Evolutionary conservation across 1,140 invertebrate species (phyloP).

Genomic region (Camponotus vicinus): DNA sequence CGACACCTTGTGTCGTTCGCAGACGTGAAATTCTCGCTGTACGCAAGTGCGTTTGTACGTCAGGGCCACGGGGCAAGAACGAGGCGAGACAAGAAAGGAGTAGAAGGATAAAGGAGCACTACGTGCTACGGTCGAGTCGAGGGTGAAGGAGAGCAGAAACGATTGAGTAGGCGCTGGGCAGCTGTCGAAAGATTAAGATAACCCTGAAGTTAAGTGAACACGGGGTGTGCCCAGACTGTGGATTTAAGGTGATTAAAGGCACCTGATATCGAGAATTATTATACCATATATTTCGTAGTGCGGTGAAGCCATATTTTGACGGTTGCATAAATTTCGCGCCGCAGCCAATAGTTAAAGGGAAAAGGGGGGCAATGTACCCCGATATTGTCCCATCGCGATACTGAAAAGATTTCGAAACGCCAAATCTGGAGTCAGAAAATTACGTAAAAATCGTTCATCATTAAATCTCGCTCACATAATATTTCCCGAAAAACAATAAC

Average conservation of each 20-base stretch:
- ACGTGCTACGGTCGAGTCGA: slow-evolving; percentile 61
- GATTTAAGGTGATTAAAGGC: slow-evolving; percentile 87
- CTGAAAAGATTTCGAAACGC: slow-evolving; percentile 32
- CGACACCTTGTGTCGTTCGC: slow-evolving; percentile 37
- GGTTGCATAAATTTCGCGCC: slow-evolving; percentile 76
- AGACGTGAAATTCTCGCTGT: slow-evolving; percentile 31
- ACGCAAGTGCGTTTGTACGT: slow-evolving; percentile 48
- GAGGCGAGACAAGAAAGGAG: slow-evolving; percentile 37
- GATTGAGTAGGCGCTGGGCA: slow-evolving; percentile 84
- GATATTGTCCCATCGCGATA: neutral
- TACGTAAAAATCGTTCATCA: slow-evolving; percentile 5
- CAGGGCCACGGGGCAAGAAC: slow-evolving; percentile 20
- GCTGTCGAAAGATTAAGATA: slow-evolving; percentile 87
- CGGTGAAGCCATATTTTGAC: slow-evolving; percentile 78
- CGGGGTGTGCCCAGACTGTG: slow-evolving; percentile 83
- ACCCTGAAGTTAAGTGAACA: slow-evolving; percentile 85
- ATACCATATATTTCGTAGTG: slow-evolving; percentile 83
- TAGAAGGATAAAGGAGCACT: slow-evolving; percentile 40
- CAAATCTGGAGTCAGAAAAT: neutral
- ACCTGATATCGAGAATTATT: slow-evolving; percentile 86
- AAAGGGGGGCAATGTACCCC: neutral
- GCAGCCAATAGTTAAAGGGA: slow-evolving; percentile 39
- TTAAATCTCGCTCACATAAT: neutral
- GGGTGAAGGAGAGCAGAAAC: slow-evolving; percentile 73
- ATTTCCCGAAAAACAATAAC: neutral